Conservation (phyloP, 2,113 vertebrate species). For the Lasiurus borealis region DNA sequence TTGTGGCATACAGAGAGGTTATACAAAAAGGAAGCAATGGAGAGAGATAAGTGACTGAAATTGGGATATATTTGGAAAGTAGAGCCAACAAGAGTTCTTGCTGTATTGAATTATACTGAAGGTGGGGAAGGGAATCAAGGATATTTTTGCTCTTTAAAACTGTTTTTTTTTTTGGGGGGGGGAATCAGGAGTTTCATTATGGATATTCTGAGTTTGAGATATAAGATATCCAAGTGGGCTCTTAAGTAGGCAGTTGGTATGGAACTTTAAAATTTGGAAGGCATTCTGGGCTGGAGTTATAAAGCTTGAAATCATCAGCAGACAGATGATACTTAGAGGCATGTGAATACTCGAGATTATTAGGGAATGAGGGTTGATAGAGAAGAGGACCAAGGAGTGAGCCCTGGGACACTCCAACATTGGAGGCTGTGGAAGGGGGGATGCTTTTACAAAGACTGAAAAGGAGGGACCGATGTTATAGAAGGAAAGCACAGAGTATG, state of each 20-base stretch:
- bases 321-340: neutral
- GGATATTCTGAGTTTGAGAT: neutral
- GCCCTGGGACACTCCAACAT: fast-evolving
- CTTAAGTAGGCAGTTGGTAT: neutral
- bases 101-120: neutral
- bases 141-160: neutral
- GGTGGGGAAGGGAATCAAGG: neutral
- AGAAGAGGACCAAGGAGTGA: neutral
- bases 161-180: neutral
- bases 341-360: neutral
- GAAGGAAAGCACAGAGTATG: neutral
- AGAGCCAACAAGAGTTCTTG: neutral
- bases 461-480: neutral
- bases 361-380: neutral
- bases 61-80: neutral
- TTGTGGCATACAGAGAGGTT: neutral
- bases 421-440: neutral
- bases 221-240: neutral
- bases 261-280: neutral
- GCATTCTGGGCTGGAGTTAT: neutral
- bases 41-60: neutral
- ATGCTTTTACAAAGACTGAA: neutral
- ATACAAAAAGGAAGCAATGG: neutral
- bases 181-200: neutral
- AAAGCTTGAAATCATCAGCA: neutral